A percentile compares a stretch with the other conserved stretches of the same genome.
Evolutionary conservation across 2,888 invertebrate genomes (phyloP).

Genomic region (Cataglyphis rosenhaueri): DNA sequence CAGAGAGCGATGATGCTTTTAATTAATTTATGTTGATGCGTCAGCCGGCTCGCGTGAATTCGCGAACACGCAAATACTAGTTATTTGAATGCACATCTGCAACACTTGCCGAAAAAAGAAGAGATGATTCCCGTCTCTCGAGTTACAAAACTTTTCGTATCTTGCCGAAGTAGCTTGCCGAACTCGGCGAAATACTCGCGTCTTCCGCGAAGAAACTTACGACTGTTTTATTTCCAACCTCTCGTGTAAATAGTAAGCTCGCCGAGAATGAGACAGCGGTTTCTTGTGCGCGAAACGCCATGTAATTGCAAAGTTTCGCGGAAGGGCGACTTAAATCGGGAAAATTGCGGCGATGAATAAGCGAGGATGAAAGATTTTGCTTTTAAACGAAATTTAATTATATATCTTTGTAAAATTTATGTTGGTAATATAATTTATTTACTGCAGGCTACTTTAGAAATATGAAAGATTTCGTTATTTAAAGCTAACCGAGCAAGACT

Average conservation of each 20-base stretch:
- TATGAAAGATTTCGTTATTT: neutral
- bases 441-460: neutral
- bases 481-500: neutral
- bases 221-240: constrained; percentile 23
- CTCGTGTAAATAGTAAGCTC: constrained; percentile 33
- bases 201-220: constrained; percentile 6
- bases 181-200: constrained; percentile 4
- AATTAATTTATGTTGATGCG: constrained; percentile 28
- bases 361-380: neutral
- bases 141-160: constrained; percentile 26
- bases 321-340: neutral
- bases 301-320: constrained; percentile 18
- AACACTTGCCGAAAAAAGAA: neutral
- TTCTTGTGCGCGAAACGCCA: constrained; percentile 6
- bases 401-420: neutral
- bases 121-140: neutral
- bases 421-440: neutral
- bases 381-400: constrained; percentile 8
- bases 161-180: neutral
- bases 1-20: neutral
- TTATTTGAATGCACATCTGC: neutral
- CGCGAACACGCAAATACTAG: constrained; percentile 26
- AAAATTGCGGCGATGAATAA: constrained; percentile 5
- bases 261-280: constrained; percentile 12
- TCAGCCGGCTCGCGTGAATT: neutral